A percentile compares a stretch with the other conserved stretches of the same genome.
Conservation (phyloP, 2,113 vertebrate species). For the Procavia capensis region DNA sequence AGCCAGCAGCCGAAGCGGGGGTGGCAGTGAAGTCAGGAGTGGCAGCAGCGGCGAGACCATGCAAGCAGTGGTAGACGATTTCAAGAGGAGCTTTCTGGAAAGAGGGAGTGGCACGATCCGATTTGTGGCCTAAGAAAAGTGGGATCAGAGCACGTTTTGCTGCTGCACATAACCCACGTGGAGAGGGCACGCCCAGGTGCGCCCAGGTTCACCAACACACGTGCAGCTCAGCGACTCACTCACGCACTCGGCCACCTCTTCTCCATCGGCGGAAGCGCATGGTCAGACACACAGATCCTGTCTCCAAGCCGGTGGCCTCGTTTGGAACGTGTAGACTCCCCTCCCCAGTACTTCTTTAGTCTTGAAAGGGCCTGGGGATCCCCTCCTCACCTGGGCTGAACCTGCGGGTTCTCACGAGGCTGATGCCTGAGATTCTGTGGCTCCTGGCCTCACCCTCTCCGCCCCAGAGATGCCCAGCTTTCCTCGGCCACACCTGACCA, state of each 20-base stretch:
- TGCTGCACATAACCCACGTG: neutral
- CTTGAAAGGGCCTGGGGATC: neutral
- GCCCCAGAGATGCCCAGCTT: rapidly evolving
- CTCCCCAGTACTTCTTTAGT: neutral
- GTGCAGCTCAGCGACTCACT: neutral
- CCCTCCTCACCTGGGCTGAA: slow-evolving; percentile 45
- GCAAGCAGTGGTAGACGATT: neutral
- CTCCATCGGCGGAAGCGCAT: neutral
- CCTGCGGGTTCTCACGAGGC: neutral
- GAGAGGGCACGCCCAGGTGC: neutral
- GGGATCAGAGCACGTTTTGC: neutral
- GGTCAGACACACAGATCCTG: neutral
- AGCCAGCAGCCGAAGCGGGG: neutral
- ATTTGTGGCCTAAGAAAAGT: neutral
- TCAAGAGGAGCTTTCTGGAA: neutral
- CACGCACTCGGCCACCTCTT: neutral
- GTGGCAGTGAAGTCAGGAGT: neutral
- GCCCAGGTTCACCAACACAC: neutral
- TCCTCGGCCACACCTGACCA: neutral
- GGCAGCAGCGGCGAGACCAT: neutral
- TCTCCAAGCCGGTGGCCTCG: neutral
- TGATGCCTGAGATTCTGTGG: neutral
- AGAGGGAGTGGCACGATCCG: slow-evolving; percentile 1
- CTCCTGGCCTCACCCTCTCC: neutral
- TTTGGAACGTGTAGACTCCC: neutral